Evolutionary conservation across 2,888 invertebrate species (phyloP).

Genomic region (Linnaemya vulpina): DNA sequence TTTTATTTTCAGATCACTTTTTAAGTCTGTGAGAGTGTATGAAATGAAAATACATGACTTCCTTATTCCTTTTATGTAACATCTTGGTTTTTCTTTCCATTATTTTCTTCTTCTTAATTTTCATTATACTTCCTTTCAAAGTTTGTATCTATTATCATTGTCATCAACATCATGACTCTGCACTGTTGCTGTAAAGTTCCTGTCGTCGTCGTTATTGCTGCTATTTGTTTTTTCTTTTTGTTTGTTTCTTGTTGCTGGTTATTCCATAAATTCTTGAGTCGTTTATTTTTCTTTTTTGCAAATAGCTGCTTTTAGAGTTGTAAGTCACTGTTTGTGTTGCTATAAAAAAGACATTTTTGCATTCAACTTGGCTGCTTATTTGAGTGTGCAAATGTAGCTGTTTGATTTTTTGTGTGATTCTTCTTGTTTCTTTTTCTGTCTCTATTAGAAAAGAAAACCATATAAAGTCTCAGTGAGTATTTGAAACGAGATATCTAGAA

Average conservation of each 20-base stretch:
- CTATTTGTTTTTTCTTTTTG: background rate
- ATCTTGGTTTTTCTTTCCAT: constrained; percentile 35
- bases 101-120: background rate
- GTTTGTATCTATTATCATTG: constrained; percentile 63
- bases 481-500: too few relatives aligned
- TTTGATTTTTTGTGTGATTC: too few relatives aligned
- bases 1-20: background rate
- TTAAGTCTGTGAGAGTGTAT: background rate
- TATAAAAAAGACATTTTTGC: background rate
- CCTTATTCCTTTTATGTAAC: background rate
- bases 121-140: constrained; percentile 57
- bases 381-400: too few relatives aligned
- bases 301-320: background rate
- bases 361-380: background rate
- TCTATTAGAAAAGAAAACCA: too few relatives aligned
- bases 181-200: constrained; percentile 27
- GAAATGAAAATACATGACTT: background rate
- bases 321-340: too few relatives aligned
- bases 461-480: too few relatives aligned
- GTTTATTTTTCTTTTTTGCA: background rate
- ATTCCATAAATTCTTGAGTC: background rate
- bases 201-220: constrained; percentile 26
- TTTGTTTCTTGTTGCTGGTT: background rate
- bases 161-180: constrained; percentile 47
- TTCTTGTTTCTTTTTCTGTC: too few relatives aligned